These are phyloP conservation scores for Melanotus villosus DNA, from an alignment of 2,888 invertebrate species.

Conservation along the genomic window DNA sequence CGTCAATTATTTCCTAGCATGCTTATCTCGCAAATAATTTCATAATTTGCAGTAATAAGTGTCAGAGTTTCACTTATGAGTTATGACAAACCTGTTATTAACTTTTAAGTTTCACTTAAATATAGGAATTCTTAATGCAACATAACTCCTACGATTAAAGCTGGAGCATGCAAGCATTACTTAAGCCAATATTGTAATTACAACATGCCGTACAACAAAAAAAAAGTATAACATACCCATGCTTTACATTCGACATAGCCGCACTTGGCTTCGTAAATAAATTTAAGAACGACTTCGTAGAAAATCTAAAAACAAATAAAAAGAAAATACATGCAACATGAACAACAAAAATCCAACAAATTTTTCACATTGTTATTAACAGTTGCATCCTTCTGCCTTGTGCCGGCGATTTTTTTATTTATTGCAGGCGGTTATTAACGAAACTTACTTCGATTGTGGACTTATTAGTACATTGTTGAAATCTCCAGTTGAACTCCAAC, in stretches of 20 bases:
- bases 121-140: background rate
- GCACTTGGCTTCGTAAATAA: conserved; percentile 77
- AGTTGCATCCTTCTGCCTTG: background rate
- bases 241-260: conserved; percentile 76
- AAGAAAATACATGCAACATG: conserved; percentile 60
- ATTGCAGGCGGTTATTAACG: too few species aligned
- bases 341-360: conserved; percentile 7
- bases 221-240: conserved; percentile 82
- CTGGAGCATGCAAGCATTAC: background rate
- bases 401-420: too few species aligned
- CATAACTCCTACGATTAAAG: background rate
- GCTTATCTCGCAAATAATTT: too few species aligned
- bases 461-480: conserved; percentile 74
- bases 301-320: conserved; percentile 74
- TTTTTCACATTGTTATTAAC: background rate
- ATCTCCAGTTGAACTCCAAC: conserved; percentile 90
- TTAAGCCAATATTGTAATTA: background rate
- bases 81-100: background rate
- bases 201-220: conserved; percentile 44
- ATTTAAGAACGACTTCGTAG: conserved; percentile 80
- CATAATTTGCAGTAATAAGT: too few species aligned
- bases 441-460: conserved; percentile 69
- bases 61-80: background rate
- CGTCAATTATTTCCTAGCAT: too few species aligned
- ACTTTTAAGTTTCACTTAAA: background rate